These are phyloP conservation scores for Electrona antarctica DNA, from an alignment of 2,113 vertebrate species.

Conservation along the genomic window DNA sequence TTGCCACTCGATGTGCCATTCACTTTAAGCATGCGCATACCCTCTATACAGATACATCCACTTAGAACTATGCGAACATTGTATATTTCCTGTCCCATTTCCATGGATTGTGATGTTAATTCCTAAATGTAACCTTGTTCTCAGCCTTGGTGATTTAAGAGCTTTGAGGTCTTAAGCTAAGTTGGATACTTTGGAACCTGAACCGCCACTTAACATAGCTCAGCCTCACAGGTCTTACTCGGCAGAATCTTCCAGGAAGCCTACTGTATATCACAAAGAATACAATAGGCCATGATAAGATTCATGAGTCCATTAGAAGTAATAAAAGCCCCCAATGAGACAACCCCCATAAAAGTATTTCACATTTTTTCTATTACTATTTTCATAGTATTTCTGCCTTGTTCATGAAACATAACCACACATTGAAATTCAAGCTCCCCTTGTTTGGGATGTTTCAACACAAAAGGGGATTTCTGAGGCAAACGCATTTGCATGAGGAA, in stretches of 20 bases:
- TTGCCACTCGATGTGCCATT: too few species aligned
- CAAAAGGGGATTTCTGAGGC: too few species aligned
- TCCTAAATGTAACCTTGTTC: slow-evolving; percentile 54
- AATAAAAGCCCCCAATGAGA: background rate
- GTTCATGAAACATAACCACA: background rate
- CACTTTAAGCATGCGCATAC: too few species aligned
- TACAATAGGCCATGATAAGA: slow-evolving; percentile 13
- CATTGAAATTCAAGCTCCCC: too few species aligned
- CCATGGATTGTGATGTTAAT: slow-evolving; percentile 49
- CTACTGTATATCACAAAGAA: slow-evolving; percentile 4
- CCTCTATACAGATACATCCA: slow-evolving; percentile 1
- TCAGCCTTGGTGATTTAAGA: slow-evolving; percentile 27
- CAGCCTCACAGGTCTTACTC: background rate
- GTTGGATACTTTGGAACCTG: slow-evolving; percentile 29
- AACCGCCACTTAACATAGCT: slow-evolving; percentile 42
- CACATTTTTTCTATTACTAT: background rate
- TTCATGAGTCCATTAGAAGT: slow-evolving; percentile 26
- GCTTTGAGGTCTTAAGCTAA: slow-evolving; percentile 56
- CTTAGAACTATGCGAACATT: slow-evolving; percentile 19
- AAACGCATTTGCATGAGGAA: too few species aligned
- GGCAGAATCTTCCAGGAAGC: slow-evolving; percentile 10
- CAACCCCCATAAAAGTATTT: background rate
- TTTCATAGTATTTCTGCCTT: background rate
- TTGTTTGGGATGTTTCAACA: too few species aligned
- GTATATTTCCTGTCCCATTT: slow-evolving; percentile 22